Percentiles rank a stretch among this genome's conserved stretches.
These are phyloP conservation scores for Melanitta fusca DNA, from an alignment of 2,797 vertebrate species.

Conservation along the genomic window DNA sequence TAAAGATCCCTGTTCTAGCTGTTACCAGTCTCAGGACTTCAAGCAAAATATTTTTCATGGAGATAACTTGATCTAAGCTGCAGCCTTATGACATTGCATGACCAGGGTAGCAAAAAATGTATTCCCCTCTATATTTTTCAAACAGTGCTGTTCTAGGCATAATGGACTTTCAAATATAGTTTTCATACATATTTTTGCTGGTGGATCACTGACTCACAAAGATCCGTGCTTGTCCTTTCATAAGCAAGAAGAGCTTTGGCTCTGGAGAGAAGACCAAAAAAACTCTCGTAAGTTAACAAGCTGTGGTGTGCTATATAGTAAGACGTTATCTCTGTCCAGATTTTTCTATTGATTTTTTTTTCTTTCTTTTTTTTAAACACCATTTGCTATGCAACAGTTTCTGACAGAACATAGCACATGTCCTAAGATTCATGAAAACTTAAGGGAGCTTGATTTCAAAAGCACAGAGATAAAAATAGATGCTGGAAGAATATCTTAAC, in stretches of 20 bases:
- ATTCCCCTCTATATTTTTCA: not conserved
- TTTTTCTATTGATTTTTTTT: not conserved
- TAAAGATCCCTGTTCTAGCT: not conserved
- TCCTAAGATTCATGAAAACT: conserved; percentile 62
- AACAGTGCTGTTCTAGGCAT: not conserved
- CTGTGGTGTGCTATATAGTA: not conserved
- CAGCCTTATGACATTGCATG: not conserved
- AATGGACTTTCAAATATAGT: not conserved
- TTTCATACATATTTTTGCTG: not conserved
- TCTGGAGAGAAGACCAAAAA: not conserved
- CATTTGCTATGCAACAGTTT: conserved; percentile 49
- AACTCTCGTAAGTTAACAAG: not conserved
- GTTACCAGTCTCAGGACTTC: not conserved
- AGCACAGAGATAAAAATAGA: conserved; percentile 61
- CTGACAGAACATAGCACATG: conserved; percentile 54
- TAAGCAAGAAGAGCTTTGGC: not conserved
- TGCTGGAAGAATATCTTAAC: conserved; percentile 30
- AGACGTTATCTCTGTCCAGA: conserved; percentile 36
- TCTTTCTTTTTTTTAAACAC: conserved; percentile 9
- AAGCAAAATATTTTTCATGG: not conserved
- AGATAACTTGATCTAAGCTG: not conserved
- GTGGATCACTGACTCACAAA: not conserved
- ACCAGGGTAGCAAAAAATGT: not conserved
- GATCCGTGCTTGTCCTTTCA: not conserved
- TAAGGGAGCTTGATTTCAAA: conserved; percentile 70